Evolutionary conservation across 1,140 invertebrate species (phyloP), one percentile per base, ranked within the genome.

Genomic region (Solenopsis fugax): DNA sequence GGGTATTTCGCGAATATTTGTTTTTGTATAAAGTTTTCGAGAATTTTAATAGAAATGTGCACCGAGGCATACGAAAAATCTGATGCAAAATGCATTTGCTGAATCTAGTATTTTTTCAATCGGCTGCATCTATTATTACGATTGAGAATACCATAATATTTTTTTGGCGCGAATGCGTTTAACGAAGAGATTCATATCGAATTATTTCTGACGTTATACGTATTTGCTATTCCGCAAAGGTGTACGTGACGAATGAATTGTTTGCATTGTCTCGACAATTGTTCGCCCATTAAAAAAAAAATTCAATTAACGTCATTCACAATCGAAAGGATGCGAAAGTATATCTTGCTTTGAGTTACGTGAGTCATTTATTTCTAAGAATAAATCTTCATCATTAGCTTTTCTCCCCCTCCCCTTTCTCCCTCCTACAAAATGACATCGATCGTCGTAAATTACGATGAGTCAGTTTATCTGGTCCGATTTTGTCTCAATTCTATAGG

Each of bases 381-480:
- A 80, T 80, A 80, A 65, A 80, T 37, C 6, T 65, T 50, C 58
- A 65, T 78, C 45, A 65, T 65, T 48, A 29, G n/a, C 45, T 41
- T 58, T 5, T 6, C 52, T 54, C 52, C n/a, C 18, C 2, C 60
- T 12, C 29, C 29, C 29, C 29, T 37, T 37, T 1, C 29, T 16
- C 6, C 6, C 24, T 45, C 37, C 29, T 4, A 4, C 41, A 45
- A 67, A 80, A 52, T 80, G 60, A 52, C 45, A 80, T 34, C 62
- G 60, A 80, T 80, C 45, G 16, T 76, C 73, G n/a, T 80, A 80
- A 80, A 67, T 80, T 29, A 50, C n/a, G 45, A 37, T 80, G 76
- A 80, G 6, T 80, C 76, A 80, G 29, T 52, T 24, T 67, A 13
- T 67, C n/a, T 67, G 45, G 29, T 56, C n/a, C 1, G 60, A 67